Evolutionary conservation across 2,888 invertebrate genomes (phyloP), one percentile per base, ranked within the genome.

Genomic region (Scotopteryx bipunctaria): DNA sequence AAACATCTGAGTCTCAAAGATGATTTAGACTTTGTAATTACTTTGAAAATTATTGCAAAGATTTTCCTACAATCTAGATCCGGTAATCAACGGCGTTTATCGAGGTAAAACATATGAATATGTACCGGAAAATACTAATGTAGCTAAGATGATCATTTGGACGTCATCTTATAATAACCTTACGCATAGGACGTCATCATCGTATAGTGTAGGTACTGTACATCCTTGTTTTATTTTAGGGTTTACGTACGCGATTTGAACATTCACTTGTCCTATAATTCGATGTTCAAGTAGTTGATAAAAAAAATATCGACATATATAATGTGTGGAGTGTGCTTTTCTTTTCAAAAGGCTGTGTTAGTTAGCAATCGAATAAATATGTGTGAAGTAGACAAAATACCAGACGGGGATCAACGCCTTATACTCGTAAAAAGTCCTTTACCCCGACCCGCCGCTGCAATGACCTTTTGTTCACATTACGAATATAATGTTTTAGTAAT

Each of bases 181-280:
- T 32, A 47, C 42, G 42, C 41, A 49, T 52, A 62, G n/a, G n/a
- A n/a, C n/a, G n/a, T n/a, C n/a, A n/a, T n/a, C n/a, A n/a, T n/a
- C n/a, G n/a, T n/a, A n/a, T n/a, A n/a, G n/a, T n/a, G n/a, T n/a
- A n/a, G n/a, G n/a, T n/a, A n/a, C n/a, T 61, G 59, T 64, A 62
- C 63, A 73, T 76, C 71, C 73, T 75, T 66, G 57, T 71, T 48
- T 59, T 64, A 62, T 61, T 62, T 59, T 64, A 47, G 42, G 38
- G 46, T 45, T 44, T 59, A 63, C 49, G 49, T 50, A 59, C 55
- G 63, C 15, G 37, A 37, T 14, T 3, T 29, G 8, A 33, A 17
- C 11, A 16, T n/a, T 15, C 2, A 17, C 1, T 11, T 23, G 11
- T 11, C 27, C 27, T 35, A 5, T n/a, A n/a, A n/a, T n/a, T n/a